Base-by-base conservation (phyloP, 2,888 invertebrate genomes). In the Orthonevra nobilis region DNA sequence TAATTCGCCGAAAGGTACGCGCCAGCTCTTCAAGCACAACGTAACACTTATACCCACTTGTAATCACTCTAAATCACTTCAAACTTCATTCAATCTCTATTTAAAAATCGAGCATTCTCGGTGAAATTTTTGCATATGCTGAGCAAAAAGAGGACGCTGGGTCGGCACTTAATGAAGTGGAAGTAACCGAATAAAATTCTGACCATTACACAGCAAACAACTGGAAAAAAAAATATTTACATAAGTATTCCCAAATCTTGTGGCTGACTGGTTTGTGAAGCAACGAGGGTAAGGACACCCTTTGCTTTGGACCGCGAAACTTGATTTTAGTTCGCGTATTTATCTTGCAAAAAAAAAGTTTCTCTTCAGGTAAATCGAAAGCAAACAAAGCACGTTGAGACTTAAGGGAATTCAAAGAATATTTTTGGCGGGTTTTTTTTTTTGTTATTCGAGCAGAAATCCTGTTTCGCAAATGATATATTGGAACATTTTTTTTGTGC, bases 341-440 rank as follows among this genome's bases (percentile, higher is more conserved):
- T 23, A 5, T 3, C 9, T 66, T 61, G 36, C 46, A 28, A 12
- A n/a, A n/a, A n/a, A n/a, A 12, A 70, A 77, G 46, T n/a, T n/a
- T n/a, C n/a, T n/a, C 60, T 66, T 77, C 15, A 79, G 60, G 64
- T 68, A 68, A 73, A 79, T 79, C 79, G 54, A 79, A 56, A 66
- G 68, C 9, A 12, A 26, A 46, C 52, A 61, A 54, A 20, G 28
- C 34, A 14, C n/a, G 15, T 12, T 23, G 38, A 42, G 17, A 4
- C 56, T 1, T 48, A 20, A 15, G 4, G 12, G 34, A 30, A 28
- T 15, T 60, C 20, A 34, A 26, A 46, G 36, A 15, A 17, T 54
- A 6, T 6, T 64, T 72, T 79, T 73, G 79, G 73, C 66, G 79
- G 60, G 73, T 61, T 40, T 46, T 52, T 7, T 4, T n/a, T 23